These are phyloP conservation scores for Bradypodion pumilum DNA, from an alignment of 2,797 vertebrate genomes.

Conservation along the genomic window DNA sequence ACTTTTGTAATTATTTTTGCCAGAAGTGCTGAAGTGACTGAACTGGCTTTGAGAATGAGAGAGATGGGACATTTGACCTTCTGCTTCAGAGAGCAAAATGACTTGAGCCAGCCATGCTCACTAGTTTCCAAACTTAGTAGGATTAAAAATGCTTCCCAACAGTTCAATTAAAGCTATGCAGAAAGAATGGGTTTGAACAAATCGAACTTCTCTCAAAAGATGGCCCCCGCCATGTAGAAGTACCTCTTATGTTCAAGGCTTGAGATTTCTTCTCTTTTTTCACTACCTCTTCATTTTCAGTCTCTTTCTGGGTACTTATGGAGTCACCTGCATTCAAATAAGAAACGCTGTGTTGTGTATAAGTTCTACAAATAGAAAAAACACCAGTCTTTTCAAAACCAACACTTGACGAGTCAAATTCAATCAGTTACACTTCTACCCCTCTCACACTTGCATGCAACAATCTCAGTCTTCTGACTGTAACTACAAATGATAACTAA, in stretches of 20 bases:
- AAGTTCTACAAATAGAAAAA: slow-evolving; percentile 82
- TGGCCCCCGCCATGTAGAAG: neutral
- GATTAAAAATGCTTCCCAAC: neutral
- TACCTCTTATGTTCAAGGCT: slow-evolving; percentile 87
- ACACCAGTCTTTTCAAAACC: slow-evolving; percentile 74
- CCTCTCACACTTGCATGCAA: neutral
- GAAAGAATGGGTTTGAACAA: neutral
- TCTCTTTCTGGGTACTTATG: slow-evolving; percentile 63
- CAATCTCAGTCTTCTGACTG: too few relatives aligned
- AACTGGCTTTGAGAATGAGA: too few relatives aligned
- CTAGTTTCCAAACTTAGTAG: neutral
- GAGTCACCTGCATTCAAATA: slow-evolving; percentile 85
- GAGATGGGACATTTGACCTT: neutral
- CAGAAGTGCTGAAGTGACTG: too few relatives aligned
- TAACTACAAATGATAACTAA: too few relatives aligned
- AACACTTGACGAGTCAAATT: slow-evolving; percentile 31
- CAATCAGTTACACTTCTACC: rapidly evolving
- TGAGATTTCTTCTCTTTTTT: slow-evolving; percentile 75
- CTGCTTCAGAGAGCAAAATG: neutral
- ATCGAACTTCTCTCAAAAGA: neutral
- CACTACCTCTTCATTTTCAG: slow-evolving; percentile 52
- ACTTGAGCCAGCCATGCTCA: neutral
- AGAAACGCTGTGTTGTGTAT: slow-evolving; percentile 86
- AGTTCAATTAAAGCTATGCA: neutral
- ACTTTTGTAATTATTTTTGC: too few relatives aligned